Conservation (phyloP, 1,140 invertebrate genomes). For the Rhagoletis pomonella region DNA sequence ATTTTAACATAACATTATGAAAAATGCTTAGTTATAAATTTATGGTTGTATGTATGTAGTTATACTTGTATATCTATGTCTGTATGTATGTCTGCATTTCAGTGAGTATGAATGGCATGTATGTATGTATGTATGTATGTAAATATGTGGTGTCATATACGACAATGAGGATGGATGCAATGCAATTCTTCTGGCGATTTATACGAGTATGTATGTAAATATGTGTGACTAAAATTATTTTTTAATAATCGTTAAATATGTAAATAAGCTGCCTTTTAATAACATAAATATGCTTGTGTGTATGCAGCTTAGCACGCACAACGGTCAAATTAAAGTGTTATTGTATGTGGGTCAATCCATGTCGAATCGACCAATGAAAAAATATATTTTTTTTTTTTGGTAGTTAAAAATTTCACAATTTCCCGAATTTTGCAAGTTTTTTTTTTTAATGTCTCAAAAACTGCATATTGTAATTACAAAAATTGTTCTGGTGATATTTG, state of each 20-base stretch:
- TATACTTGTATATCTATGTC: neutral
- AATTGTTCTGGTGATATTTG: too few relatives aligned
- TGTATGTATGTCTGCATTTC: too few relatives aligned
- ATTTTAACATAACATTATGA: conserved; percentile 45
- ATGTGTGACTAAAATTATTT: neutral
- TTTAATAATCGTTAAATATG: neutral
- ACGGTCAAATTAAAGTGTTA: too few relatives aligned
- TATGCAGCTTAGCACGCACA: neutral
- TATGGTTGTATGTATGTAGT: neutral
- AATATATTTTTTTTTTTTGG: too few relatives aligned
- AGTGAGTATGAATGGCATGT: neutral
- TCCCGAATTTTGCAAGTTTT: too few relatives aligned
- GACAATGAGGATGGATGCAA: conserved; percentile 49
- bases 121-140: neutral
- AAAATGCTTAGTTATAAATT: neutral
- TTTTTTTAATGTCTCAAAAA: too few relatives aligned
- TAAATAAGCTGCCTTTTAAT: neutral
- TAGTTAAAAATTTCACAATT: too few relatives aligned
- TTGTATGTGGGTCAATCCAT: too few relatives aligned
- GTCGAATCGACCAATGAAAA: too few relatives aligned
- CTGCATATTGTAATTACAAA: too few relatives aligned
- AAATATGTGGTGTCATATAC: neutral
- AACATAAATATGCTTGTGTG: too few relatives aligned
- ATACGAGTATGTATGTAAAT: neutral
- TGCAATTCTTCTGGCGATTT: conserved; percentile 50